Percentiles rank a stretch among this genome's conserved stretches.
Conservation (phyloP, 1,140 invertebrate genomes). For the Trachymyrmex cornetzi region DNA sequence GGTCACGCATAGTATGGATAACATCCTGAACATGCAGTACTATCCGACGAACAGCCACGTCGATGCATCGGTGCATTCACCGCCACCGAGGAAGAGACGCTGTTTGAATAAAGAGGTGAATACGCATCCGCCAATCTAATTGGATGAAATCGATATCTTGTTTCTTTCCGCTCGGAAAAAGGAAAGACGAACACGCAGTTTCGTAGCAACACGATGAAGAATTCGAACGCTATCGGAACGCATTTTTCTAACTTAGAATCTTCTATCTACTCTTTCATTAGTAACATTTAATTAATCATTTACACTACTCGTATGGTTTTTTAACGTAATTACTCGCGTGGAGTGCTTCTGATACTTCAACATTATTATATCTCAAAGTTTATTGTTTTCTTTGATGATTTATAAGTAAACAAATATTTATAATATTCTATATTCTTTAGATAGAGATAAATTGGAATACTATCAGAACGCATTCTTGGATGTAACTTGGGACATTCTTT, state of each 20-base stretch:
- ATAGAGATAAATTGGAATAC: no score
- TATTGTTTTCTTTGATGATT: no score
- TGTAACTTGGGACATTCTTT: no score
- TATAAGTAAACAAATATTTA: no score
- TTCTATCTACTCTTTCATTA: background rate
- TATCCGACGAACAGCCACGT: slow-evolving; percentile 79
- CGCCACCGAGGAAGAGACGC: slow-evolving; percentile 81
- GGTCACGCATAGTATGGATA: slow-evolving; percentile 86
- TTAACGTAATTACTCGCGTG: no score
- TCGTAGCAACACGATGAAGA: background rate
- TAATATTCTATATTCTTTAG: no score
- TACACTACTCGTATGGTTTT: no score
- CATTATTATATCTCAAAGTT: no score
- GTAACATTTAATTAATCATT: background rate
- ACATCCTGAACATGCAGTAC: slow-evolving; percentile 86
- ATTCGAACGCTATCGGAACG: background rate
- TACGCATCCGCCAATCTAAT: slow-evolving; percentile 15
- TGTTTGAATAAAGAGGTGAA: slow-evolving; percentile 85
- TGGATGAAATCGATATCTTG: slow-evolving; percentile 28
- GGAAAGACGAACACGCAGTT: background rate
- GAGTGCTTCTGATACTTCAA: no score
- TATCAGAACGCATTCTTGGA: no score
- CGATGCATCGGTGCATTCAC: slow-evolving; percentile 76
- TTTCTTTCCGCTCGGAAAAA: background rate
- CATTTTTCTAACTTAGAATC: background rate